A percentile compares a stretch with the other conserved stretches of the same genome.
phyloP scores from a whole-genome alignment of 2,888 invertebrate species.

The Argynnis bischoffii region DNA sequence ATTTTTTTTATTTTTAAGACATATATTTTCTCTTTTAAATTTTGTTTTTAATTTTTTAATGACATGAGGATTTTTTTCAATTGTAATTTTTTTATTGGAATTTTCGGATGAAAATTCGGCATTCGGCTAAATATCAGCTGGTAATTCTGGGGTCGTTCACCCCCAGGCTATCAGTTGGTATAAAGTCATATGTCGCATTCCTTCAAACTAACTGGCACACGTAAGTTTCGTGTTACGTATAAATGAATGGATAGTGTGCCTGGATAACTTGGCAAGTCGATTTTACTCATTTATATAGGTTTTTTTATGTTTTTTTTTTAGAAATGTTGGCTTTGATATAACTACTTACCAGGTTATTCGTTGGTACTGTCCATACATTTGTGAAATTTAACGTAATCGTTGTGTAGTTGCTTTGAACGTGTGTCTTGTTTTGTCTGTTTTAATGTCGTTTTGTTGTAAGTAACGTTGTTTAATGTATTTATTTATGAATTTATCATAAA shows the following conservation, averaged over 20 bases:
- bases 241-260: constrained; percentile 36
- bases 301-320: too few species aligned
- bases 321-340: neutral
- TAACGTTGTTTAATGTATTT: constrained; percentile 25
- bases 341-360: constrained; percentile 1
- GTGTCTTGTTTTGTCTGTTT: constrained; percentile 46
- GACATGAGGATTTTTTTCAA: neutral
- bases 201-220: constrained; percentile 56
- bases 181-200: constrained; percentile 72
- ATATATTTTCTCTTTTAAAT: neutral
- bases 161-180: constrained; percentile 95
- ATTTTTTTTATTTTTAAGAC: too few species aligned
- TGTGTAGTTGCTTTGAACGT: constrained; percentile 48
- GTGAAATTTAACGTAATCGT: constrained; percentile 17
- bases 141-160: constrained; percentile 94
- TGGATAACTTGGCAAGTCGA: constrained; percentile 1
- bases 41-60: neutral
- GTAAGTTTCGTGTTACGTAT: constrained; percentile 59
- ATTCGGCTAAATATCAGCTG: constrained; percentile 96
- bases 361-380: neutral
- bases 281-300: too few species aligned
- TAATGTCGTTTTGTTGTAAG: constrained; percentile 29
- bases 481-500: constrained; percentile 7
- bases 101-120: constrained; percentile 38
- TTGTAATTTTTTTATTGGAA: constrained; percentile 11